Base-by-base conservation (phyloP, 2,797 vertebrate species). In the Salarias fasciatus region DNA sequence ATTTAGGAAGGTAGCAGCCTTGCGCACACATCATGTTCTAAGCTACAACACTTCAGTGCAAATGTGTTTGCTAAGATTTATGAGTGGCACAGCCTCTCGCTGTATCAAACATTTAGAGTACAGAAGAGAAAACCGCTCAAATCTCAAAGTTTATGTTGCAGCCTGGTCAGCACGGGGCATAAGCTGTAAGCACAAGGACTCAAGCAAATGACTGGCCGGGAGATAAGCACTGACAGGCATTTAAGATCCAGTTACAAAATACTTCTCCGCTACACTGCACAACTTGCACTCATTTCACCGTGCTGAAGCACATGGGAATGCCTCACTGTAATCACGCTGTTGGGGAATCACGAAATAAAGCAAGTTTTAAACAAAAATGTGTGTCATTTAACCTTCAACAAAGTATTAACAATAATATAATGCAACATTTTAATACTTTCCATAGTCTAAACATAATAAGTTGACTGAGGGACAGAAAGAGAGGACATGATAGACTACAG, bases 1-100 rank as follows among this genome's bases (percentile, higher is more conserved):
- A 75, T 80, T 84, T 78, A 78, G 73, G 46, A 57, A 49, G 46
- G 56, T 28, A 0, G 60, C 57, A 48, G 63, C 11, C 50, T 35
- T 53, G 53, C 36, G 46, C 53, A 63, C 57, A 69, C 59, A 58
- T 69, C 50, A 48, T 69, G 63, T 77, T 63, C 63, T 40, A 48
- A 45, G 59, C 50, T 53, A 36, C 50, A 44, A 42, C 49, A 72
- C 30, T 57, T 44, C 13, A 43, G 45, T 18, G 37, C 35, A 70
- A 49, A 56, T 51, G 40, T 47, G 37, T 52, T 36, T 30, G 11
- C 6, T 24, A 31, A 5, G 44, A 29, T 36, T 40, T 38, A 29
- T 38, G 1, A 57, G 36, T 5, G 12, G 38, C 8, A 3, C 31
- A 11, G 43, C 11, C n/a, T 44, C 24, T 9, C 18, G 28, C 11